Percentiles rank a stretch among this genome's conserved stretches.
phyloP scores from a whole-genome alignment of 2,113 vertebrate genomes.

The Rousettus leschenaultii region DNA sequence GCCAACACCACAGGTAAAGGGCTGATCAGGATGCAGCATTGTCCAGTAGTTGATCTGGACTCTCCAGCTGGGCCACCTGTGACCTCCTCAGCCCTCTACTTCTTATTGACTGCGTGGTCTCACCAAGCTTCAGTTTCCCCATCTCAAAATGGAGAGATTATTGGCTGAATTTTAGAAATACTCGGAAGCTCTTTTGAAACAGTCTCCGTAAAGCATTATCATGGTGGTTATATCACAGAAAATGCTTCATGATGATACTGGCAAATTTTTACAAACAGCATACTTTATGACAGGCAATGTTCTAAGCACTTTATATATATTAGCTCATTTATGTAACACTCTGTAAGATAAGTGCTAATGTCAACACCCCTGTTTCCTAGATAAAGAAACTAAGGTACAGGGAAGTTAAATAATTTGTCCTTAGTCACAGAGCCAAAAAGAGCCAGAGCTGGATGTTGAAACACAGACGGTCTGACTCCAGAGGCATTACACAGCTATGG shows the following conservation, averaged over 20 bases:
- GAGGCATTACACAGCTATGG: not conserved
- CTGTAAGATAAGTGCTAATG: not conserved
- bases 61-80: not conserved
- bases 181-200: not conserved
- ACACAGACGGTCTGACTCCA: not conserved
- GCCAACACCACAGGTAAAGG: not conserved
- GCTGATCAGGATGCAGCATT: not conserved
- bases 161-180: not conserved
- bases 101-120: not conserved
- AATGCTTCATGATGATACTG: not conserved
- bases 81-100: not conserved
- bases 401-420: not conserved
- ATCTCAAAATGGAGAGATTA: slow-evolving; percentile 6
- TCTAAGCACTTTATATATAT: not conserved
- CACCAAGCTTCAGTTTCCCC: not conserved
- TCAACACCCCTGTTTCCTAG: not conserved
- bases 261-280: not conserved
- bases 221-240: not conserved
- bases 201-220: not conserved
- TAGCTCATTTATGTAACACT: not conserved
- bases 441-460: not conserved
- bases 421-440: not conserved
- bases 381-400: not conserved
- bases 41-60: not conserved
- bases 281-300: not conserved